Base-by-base conservation (phyloP, 2,888 invertebrate species). In the Eilema griseolum region DNA sequence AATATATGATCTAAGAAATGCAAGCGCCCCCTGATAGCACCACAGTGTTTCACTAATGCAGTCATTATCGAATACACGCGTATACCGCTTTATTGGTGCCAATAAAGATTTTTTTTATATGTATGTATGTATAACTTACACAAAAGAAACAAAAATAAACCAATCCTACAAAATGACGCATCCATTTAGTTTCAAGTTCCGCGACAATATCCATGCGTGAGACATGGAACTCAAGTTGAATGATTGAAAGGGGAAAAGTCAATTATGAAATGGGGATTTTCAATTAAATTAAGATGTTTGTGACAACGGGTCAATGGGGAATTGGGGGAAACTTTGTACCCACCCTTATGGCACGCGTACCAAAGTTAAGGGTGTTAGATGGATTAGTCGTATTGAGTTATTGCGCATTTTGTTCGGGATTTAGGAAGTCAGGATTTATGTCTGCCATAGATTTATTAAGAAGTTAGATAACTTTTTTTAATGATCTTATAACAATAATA, bases 261-360 rank as follows among this genome's bases (percentile, higher is more conserved):
- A 90, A 90, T 91, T 88, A 90, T 87, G 84, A 87, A 89, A 91
- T 89, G 84, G 86, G 83, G 80, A 78, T 85, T 86, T 89, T 84
- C 86, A 87, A 90, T 90, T 87, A 84, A 87, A 89, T 89, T 87
- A 87, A 87, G 86, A 86, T 86, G 86, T 88, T 86, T 87, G 87
- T 85, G 81, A 82, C 81, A 78, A 79, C 75, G 81, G 81, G 79
- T 71, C 78, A 71, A 75, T 76, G 56, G 63, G 69, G 33, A 66
- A 73, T 66, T 74, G 69, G 20, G 76, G 77, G 77, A 72, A 66
- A 67, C 10, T 70, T 71, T 41, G 11, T 20, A 62, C 76, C 73
- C 81, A 62, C 76, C 73, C 81, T 65, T 66, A 74, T 62, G 59
- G 72, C 60, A 61, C 14, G 33, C 11, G 52, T 59, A 46, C 16